A percentile compares a stretch with the other conserved stretches of the same genome.
These are phyloP conservation scores for Zosterops lateralis DNA, from an alignment of 2,113 vertebrate species.

Conservation along the genomic window DNA sequence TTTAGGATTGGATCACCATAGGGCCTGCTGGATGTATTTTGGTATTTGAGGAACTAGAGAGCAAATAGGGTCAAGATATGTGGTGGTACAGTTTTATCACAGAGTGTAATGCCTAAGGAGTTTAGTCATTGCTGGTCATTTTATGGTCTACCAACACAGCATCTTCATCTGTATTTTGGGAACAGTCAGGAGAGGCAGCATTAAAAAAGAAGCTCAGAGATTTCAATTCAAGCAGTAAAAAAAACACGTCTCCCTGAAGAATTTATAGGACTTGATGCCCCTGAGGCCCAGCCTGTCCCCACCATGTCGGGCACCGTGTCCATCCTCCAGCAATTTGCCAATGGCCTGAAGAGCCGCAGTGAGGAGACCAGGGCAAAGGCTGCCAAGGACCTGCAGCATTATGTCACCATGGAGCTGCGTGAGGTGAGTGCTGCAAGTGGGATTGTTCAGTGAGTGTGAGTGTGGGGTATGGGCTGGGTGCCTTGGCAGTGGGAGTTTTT, in stretches of 20 bases:
- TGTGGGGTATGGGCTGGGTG: neutral
- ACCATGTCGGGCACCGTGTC: slow-evolving; percentile 89
- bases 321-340: slow-evolving; percentile 94
- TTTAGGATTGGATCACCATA: neutral
- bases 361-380: slow-evolving; percentile 93
- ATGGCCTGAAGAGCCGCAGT: slow-evolving; percentile 92
- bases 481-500: neutral
- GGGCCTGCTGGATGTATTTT: neutral
- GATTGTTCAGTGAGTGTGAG: neutral
- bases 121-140: neutral
- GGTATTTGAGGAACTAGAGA: neutral
- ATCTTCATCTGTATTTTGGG: neutral
- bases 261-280: slow-evolving; percentile 56
- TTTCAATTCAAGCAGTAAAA: neutral
- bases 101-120: neutral
- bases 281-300: neutral
- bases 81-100: neutral
- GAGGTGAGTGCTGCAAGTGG: slow-evolving; percentile 75
- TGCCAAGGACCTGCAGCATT: slow-evolving; percentile 97
- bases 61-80: neutral
- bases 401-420: slow-evolving; percentile 96
- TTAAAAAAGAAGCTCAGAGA: neutral
- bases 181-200: neutral
- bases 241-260: neutral
- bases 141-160: neutral